Percentiles rank a stretch among this genome's conserved stretches.
phyloP scores from a whole-genome alignment of 2,797 vertebrate species.

The Rousettus madagascariensis region DNA sequence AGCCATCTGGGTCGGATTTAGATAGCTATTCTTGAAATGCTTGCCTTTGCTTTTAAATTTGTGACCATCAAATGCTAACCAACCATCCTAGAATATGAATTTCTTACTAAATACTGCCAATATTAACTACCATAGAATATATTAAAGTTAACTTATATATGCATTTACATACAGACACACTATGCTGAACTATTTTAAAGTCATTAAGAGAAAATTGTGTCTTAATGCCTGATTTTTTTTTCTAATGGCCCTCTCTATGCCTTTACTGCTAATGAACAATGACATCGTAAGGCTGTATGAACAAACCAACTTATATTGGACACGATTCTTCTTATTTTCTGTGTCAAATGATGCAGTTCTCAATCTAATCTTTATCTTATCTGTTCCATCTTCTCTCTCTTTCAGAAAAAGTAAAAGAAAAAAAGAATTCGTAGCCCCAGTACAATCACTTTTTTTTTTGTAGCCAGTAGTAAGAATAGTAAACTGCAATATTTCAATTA shows the following conservation, averaged over 20 bases:
- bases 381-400: not conserved
- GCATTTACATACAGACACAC: not conserved
- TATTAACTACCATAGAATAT: not conserved
- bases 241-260: not conserved
- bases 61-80: not conserved
- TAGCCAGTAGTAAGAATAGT: not conserved
- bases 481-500: not conserved
- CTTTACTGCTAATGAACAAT: not conserved
- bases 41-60: not conserved
- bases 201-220: not conserved
- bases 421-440: not conserved
- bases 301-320: not conserved
- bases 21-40: not conserved
- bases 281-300: not conserved
- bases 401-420: constrained; percentile 19
- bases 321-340: not conserved
- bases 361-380: not conserved
- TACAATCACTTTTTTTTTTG: not conserved
- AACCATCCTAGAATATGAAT: not conserved
- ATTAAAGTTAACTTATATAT: not conserved
- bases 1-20: constrained; percentile 26
- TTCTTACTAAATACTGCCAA: not conserved
- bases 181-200: not conserved
- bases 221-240: not conserved
- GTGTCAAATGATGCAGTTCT: not conserved